Evolutionary conservation across 1,140 invertebrate genomes (phyloP).

Genomic region (Drosophila sp.): DNA sequence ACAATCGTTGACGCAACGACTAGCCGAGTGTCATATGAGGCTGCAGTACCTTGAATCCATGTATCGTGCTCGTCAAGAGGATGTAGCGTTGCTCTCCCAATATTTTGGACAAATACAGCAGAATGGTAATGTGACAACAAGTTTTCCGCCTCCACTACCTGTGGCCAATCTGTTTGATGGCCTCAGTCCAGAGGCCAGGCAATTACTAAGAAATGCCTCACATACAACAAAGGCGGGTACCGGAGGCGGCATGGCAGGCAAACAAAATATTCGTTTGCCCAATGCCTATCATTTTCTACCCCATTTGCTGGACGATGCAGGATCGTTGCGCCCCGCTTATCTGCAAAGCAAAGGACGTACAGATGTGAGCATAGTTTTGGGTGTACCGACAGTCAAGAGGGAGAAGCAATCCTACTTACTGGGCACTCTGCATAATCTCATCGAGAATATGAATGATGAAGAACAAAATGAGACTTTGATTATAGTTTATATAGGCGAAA

Average conservation of each 20-base stretch:
- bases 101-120: constrained; percentile 84
- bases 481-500: constrained; percentile 95
- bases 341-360: constrained; percentile 89
- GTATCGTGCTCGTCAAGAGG: constrained; percentile 88
- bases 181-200: constrained; percentile 83
- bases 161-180: constrained; percentile 77
- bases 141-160: constrained; percentile 39
- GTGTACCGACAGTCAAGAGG: constrained; percentile 94
- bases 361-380: constrained; percentile 92
- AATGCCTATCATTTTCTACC: constrained; percentile 94
- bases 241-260: constrained; percentile 50
- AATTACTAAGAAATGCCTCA: constrained; percentile 83
- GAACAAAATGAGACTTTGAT: constrained; percentile 93
- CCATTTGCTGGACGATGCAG: constrained; percentile 91
- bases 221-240: constrained; percentile 35
- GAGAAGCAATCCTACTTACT: constrained; percentile 95
- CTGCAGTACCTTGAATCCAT: constrained; percentile 89
- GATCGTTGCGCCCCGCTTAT: constrained; percentile 91
- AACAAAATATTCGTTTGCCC: constrained; percentile 86
- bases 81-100: constrained; percentile 87
- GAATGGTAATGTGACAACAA: constrained; percentile 31
- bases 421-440: constrained; percentile 93
- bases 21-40: constrained; percentile 88
- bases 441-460: constrained; percentile 90
- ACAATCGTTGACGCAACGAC: constrained; percentile 86